Conservation (phyloP, 2,113 vertebrate genomes). For the Sebastes fasciatus region DNA sequence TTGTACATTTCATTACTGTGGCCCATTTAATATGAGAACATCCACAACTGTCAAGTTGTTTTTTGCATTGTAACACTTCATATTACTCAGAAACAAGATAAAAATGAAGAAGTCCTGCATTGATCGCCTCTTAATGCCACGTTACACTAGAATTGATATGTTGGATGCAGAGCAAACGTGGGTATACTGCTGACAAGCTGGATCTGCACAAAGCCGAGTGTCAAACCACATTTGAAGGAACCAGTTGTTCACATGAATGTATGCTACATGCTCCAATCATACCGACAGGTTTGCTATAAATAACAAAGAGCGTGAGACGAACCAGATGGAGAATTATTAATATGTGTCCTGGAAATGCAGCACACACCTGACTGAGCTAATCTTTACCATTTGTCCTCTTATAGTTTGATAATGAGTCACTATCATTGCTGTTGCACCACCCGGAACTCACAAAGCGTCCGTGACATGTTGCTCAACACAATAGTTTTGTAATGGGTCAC, state of each 20-base stretch:
- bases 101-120: constrained; percentile 54
- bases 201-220: background rate
- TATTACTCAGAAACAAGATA: constrained; percentile 17
- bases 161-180: background rate
- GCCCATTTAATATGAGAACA: constrained; percentile 1
- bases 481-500: constrained; percentile 22
- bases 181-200: background rate
- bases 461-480: constrained; percentile 36
- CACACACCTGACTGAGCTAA: constrained; percentile 19
- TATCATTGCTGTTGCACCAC: constrained; percentile 26
- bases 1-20: background rate
- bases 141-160: background rate
- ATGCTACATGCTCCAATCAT: background rate
- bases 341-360: background rate
- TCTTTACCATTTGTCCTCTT: constrained; percentile 37
- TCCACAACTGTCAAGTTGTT: background rate
- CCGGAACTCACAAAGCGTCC: background rate
- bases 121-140: background rate
- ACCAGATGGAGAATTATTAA: constrained; percentile 7
- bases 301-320: background rate
- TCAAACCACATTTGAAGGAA: background rate
- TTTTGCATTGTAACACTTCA: background rate
- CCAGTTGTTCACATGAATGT: background rate
- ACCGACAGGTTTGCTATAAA: background rate
- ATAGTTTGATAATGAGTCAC: constrained; percentile 46